Evolutionary conservation across 1,140 invertebrate species (phyloP).

Genomic region (Musca vetustissima): DNA sequence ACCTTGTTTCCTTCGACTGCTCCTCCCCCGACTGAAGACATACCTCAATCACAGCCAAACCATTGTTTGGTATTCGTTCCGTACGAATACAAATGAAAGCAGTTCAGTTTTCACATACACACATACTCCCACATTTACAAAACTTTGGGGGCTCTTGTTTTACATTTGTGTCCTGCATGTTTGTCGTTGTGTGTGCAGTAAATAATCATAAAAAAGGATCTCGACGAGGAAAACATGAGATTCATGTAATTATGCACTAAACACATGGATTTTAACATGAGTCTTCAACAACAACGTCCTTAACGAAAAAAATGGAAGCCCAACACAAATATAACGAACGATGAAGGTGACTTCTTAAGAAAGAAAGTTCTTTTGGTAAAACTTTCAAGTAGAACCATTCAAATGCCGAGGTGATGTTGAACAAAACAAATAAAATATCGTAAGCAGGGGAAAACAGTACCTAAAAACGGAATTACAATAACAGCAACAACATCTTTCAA

Average conservation of each 20-base stretch:
- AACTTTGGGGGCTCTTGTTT: no score
- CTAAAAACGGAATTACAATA: constrained; percentile 1
- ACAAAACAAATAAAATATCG: not conserved
- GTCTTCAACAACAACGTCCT: not conserved
- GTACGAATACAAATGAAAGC: no score
- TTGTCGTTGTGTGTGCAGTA: no score
- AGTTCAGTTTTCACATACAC: no score
- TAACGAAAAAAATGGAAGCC: not conserved
- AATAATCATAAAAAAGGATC: no score
- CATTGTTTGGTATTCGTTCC: constrained; percentile 14
- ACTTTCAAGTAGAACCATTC: constrained; percentile 20
- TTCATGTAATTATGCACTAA: constrained; percentile 20
- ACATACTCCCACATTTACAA: no score
- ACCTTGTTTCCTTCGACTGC: no score
- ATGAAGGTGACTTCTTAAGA: constrained; percentile 2
- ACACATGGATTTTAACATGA: constrained; percentile 14
- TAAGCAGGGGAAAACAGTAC: not conserved
- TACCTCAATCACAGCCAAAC: not conserved
- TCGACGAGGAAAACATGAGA: not conserved
- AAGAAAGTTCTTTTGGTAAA: constrained; percentile 7
- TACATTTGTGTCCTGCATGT: no score
- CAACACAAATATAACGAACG: not conserved
- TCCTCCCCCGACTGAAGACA: no score
- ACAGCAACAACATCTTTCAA: not conserved
- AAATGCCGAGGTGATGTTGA: not conserved